Evolutionary conservation across 2,888 invertebrate genomes (phyloP).

Genomic region (Eristalinus aeneus): DNA sequence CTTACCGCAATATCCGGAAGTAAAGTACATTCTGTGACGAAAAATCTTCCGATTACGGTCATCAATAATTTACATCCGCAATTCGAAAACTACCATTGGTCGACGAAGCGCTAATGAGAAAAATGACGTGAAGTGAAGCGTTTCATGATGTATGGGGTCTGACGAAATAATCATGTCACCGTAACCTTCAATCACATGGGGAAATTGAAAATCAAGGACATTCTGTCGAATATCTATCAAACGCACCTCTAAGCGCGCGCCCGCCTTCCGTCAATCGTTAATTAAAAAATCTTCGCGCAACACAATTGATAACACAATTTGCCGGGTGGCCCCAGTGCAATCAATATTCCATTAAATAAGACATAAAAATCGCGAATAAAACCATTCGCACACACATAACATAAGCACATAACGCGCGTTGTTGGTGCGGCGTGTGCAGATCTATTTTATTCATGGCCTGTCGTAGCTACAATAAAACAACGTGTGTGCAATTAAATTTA

Average conservation of each 20-base stretch:
- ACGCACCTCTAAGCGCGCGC: neutral
- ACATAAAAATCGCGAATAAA: conserved; percentile 62
- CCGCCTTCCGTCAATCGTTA: neutral
- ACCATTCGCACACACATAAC: conserved; percentile 30
- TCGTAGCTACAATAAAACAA: conserved; percentile 64
- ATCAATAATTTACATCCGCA: neutral
- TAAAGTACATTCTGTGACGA: neutral
- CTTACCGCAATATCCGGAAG: neutral
- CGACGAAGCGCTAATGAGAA: neutral
- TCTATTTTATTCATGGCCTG: conserved; percentile 55
- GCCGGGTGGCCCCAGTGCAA: conserved; percentile 16
- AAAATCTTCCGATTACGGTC: neutral
- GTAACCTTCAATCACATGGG: too few relatives aligned
- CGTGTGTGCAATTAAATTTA: conserved; percentile 66
- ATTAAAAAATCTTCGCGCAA: neutral
- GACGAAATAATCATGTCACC: too few relatives aligned
- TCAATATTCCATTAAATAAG: conserved; percentile 65
- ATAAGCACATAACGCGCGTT: neutral
- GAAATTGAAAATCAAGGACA: too few relatives aligned
- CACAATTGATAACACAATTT: conserved; percentile 33
- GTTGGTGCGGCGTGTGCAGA: neutral
- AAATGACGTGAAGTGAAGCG: neutral
- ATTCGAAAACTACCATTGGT: neutral
- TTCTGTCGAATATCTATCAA: too few relatives aligned
- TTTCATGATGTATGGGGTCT: too few relatives aligned